These are phyloP conservation scores for Manacus vitellinus DNA, from an alignment of 2,113 vertebrate genomes.

Conservation along the genomic window DNA sequence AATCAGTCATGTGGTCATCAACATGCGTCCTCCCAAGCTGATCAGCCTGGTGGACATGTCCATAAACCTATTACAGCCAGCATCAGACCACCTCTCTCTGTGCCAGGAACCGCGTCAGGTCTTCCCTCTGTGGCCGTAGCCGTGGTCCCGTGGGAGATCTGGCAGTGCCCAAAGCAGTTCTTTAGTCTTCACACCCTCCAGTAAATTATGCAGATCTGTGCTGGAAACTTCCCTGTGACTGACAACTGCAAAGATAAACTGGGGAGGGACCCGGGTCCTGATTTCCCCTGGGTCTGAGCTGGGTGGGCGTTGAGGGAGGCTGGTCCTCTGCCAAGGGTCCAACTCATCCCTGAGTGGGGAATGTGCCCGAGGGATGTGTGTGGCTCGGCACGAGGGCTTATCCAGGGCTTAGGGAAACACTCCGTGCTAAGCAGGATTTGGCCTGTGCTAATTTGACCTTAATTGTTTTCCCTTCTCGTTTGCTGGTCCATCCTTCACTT, in stretches of 20 bases:
- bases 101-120: background rate
- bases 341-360: background rate
- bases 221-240: background rate
- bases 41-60: background rate
- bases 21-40: background rate
- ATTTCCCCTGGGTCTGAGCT: background rate
- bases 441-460: background rate
- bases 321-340: background rate
- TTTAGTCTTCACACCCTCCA: background rate
- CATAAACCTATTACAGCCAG: background rate
- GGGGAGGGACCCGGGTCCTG: background rate
- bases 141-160: background rate
- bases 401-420: background rate
- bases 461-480: background rate
- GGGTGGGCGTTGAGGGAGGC: background rate
- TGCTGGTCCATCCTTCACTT: background rate
- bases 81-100: background rate
- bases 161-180: background rate
- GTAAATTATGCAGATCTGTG: background rate
- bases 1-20: background rate
- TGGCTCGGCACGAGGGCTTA: background rate
- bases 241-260: background rate
- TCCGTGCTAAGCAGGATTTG: background rate
- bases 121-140: background rate
- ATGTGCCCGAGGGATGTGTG: background rate